Conservation (phyloP, 2,797 vertebrate genomes). For the Poecile montanus region DNA sequence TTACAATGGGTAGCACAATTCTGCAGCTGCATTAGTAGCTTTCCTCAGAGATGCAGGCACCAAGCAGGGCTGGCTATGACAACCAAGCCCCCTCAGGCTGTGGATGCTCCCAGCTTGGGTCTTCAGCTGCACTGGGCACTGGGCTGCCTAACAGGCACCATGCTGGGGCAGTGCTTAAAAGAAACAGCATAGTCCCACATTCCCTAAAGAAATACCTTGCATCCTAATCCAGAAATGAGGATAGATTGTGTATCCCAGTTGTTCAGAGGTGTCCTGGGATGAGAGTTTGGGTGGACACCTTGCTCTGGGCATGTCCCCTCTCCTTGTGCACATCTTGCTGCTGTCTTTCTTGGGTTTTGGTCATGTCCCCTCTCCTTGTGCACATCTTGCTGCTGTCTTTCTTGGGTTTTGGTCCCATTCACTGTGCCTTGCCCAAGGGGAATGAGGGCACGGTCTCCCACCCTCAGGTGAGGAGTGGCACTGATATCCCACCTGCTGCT, state of each 20-base stretch:
- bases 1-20: background rate
- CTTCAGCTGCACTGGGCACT: background rate
- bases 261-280: background rate
- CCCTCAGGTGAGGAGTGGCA: background rate
- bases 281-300: background rate
- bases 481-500: background rate
- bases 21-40: background rate
- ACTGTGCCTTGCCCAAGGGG: background rate
- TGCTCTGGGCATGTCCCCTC: background rate
- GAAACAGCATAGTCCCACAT: background rate
- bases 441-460: background rate
- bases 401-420: background rate
- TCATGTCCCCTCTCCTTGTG: no score
- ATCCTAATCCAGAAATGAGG: background rate
- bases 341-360: background rate
- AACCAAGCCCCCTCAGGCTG: background rate
- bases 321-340: background rate
- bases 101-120: background rate
- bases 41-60: background rate
- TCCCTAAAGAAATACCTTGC: background rate
- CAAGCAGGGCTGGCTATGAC: background rate
- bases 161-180: background rate
- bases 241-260: background rate
- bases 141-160: background rate
- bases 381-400: background rate